A percentile compares a stretch with the other conserved stretches of the same genome.
Conservation (phyloP, 2,888 invertebrate genomes). For the Lepidonotus clava region DNA sequence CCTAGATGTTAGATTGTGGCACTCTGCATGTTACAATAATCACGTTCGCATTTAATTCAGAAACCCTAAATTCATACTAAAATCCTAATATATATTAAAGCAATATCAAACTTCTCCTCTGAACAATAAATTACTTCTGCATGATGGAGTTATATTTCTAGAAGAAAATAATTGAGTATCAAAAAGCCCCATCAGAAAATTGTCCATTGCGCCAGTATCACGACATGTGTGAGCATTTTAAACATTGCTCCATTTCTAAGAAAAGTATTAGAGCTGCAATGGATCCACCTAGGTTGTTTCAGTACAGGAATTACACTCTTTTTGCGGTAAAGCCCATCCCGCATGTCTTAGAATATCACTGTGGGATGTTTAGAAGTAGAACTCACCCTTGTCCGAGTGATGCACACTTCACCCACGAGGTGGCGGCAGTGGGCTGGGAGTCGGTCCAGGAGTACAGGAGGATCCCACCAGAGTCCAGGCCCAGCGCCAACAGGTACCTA, state of each 20-base stretch:
- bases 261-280: no score
- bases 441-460: constrained; percentile 65
- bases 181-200: no score
- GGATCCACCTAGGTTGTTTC: no score
- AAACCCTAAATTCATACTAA: no score
- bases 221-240: background rate
- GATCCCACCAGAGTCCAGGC: constrained; percentile 78
- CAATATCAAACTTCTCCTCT: no score
- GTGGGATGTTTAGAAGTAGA: background rate
- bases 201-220: background rate
- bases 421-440: background rate
- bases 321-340: background rate
- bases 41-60: background rate
- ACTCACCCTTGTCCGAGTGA: constrained; percentile 55
- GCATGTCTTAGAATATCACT: background rate
- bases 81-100: no score
- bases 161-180: no score
- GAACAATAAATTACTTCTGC: no score
- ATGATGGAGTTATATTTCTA: no score
- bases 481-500: constrained; percentile 78
- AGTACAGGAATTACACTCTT: no score
- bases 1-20: background rate
- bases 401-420: constrained; percentile 55
- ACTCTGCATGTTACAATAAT: background rate
- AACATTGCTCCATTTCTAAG: background rate